A percentile compares a stretch with the other conserved stretches of the same genome.
phyloP scores from a whole-genome alignment of 2,113 vertebrate genomes.

The Bos javanicus region DNA sequence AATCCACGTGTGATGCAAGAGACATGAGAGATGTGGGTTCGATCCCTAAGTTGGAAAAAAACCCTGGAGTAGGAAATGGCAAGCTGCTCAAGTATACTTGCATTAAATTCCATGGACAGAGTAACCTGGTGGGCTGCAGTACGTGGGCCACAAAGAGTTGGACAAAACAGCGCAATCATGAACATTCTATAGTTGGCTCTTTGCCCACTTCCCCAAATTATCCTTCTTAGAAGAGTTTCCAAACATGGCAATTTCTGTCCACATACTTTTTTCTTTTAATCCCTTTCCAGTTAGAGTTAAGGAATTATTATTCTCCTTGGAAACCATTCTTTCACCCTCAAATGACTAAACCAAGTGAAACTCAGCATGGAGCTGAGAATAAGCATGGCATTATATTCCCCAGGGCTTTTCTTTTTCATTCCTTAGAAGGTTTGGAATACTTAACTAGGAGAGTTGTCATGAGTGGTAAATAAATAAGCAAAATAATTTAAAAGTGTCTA shows the following conservation, averaged over 20 bases:
- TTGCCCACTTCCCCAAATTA: constrained; percentile 1
- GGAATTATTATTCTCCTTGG: neutral
- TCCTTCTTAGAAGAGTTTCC: constrained; percentile 28
- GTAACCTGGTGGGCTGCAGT: neutral
- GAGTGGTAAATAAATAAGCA: constrained; percentile 48
- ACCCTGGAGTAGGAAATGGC: neutral
- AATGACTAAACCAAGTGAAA: constrained; percentile 40
- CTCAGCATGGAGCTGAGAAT: constrained; percentile 25
- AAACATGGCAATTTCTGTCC: neutral
- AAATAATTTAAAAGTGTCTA: constrained; percentile 8
- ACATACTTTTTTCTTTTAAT: neutral
- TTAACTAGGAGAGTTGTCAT: neutral
- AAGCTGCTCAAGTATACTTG: neutral
- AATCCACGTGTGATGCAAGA: neutral
- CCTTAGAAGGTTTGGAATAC: constrained; percentile 50
- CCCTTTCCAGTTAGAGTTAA: constrained; percentile 9
- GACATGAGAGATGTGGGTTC: neutral
- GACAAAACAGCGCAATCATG: neutral
- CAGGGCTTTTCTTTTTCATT: neutral
- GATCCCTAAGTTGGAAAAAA: neutral
- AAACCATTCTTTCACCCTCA: constrained; percentile 5
- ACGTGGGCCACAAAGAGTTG: neutral
- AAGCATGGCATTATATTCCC: constrained; percentile 34
- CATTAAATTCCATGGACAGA: neutral
- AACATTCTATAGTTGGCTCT: neutral